Evolutionary conservation across 1,140 invertebrate genomes (phyloP), one percentile per base, ranked within the genome.

Genomic region (Elysia chlorotica): DNA sequence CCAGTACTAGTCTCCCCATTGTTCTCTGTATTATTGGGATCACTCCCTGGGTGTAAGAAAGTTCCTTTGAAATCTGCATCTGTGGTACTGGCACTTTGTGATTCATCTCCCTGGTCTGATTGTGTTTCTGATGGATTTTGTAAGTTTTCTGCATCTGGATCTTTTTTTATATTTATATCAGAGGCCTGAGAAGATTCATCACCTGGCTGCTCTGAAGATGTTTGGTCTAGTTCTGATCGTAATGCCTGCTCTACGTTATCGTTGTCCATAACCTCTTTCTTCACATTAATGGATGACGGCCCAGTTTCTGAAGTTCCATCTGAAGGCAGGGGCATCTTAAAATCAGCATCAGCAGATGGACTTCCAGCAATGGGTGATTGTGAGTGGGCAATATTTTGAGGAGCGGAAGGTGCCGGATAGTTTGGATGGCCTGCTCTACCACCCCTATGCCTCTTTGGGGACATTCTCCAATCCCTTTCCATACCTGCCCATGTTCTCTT

Each of bases 231-330:
- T 10, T 65, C 63, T 35, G 19, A n/a, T n/a, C n/a, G n/a, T n/a
- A n/a, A n/a, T n/a, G 1, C 21, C 36, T 25, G 48, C 30, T 31
- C 23, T 33, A 59, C 28, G 54, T 69, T 36, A n/a, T 69, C 67
- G 28, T 53, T 17, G 28, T 69, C 67, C 35, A 69, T 35, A 25
- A 31, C 56, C 57, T 71, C 69, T 71, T 62, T 71, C 35, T 71
- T 71, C 61, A 71, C 63, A 21, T 63, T 71, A 19, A 66, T 25
- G 41, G n/a, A n/a, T n/a, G n/a, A n/a, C n/a, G n/a, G n/a, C n/a
- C n/a, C n/a, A n/a, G n/a, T n/a, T n/a, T n/a, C n/a, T n/a, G n/a
- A n/a, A n/a, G n/a, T n/a, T n/a, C n/a, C n/a, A n/a, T n/a, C n/a
- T 65, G 63, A 14, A 37, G 63, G 36, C n/a, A 35, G 63, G 1